Evolutionary conservation across 2,113 vertebrate genomes (phyloP).

Genomic region (Ellobius talpinus): DNA sequence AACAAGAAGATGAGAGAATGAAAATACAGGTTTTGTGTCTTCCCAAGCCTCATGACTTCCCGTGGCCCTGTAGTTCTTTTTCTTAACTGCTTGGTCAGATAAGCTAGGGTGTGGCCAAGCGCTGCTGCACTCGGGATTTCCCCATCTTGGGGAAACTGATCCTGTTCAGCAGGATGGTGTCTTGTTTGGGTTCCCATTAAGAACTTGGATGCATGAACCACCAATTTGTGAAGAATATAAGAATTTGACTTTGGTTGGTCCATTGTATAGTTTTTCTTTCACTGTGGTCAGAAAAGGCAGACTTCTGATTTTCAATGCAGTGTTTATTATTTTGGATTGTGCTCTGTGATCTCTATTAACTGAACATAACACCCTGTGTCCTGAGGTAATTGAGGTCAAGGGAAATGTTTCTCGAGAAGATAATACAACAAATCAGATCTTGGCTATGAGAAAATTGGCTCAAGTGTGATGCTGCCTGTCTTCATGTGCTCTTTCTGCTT

Average conservation of each 20-base stretch:
- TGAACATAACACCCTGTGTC: neutral
- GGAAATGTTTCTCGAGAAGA: constrained; percentile 1
- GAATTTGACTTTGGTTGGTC: neutral
- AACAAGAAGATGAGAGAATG: neutral
- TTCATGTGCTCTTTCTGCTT: neutral
- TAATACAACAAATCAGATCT: constrained; percentile 44
- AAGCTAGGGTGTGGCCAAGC: neutral
- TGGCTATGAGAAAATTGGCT: neutral
- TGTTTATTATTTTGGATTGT: constrained; percentile 35
- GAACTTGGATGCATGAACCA: neutral
- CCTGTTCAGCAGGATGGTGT: rapidly evolving
- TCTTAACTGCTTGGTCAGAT: too few species aligned
- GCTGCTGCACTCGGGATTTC: neutral
- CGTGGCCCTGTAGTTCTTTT: neutral
- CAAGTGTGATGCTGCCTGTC: neutral
- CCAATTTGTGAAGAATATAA: neutral
- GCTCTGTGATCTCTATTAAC: neutral
- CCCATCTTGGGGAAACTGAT: too few species aligned
- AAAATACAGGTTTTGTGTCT: neutral
- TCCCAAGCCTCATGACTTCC: neutral
- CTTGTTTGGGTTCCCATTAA: neutral
- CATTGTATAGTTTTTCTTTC: neutral
- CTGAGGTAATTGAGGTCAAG: constrained; percentile 33
- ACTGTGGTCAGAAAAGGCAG: neutral
- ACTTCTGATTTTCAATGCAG: neutral